These are phyloP conservation scores for Polydesmus complanatus DNA, from an alignment of 2,888 invertebrate genomes.

Conservation along the genomic window DNA sequence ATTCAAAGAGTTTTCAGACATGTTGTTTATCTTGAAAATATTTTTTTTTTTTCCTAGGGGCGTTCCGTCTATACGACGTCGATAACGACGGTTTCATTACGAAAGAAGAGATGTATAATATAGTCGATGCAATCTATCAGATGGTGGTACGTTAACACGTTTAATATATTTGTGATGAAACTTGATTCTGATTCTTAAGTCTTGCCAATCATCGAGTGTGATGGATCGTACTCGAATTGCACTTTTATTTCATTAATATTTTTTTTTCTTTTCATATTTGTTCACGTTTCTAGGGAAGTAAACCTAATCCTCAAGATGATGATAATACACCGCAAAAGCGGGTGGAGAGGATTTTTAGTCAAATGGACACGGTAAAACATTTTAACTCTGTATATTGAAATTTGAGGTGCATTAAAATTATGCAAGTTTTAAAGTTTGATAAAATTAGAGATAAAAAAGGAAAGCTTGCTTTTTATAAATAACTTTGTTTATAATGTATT, in stretches of 20 bases:
- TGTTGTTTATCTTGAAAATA: background rate
- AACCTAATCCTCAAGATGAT: conserved; percentile 32
- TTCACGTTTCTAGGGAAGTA: conserved; percentile 33
- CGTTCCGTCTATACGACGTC: conserved; percentile 37
- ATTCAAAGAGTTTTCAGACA: background rate
- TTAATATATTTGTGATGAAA: background rate
- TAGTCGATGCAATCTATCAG: conserved; percentile 39
- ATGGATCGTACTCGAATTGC: background rate
- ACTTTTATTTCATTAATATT: too few species aligned
- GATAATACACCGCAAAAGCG: conserved; percentile 54
- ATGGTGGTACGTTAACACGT: conserved; percentile 36
- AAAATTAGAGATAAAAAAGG: background rate
- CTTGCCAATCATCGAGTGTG: background rate
- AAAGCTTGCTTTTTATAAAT: background rate
- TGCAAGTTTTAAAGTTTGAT: too few species aligned
- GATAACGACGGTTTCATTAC: conserved; percentile 38
- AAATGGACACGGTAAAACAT: conserved; percentile 82
- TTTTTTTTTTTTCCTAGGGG: conserved; percentile 30
- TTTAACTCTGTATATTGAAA: too few species aligned
- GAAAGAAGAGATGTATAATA: conserved; percentile 35
- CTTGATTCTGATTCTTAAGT: background rate
- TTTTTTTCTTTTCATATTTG: conserved; percentile 5
- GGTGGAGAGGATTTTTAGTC: conserved; percentile 96
- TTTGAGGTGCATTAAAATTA: too few species aligned
- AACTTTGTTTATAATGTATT: background rate